Evolutionary conservation across 2,113 vertebrate species (phyloP).

Genomic region (Odobenus rosmarus): DNA sequence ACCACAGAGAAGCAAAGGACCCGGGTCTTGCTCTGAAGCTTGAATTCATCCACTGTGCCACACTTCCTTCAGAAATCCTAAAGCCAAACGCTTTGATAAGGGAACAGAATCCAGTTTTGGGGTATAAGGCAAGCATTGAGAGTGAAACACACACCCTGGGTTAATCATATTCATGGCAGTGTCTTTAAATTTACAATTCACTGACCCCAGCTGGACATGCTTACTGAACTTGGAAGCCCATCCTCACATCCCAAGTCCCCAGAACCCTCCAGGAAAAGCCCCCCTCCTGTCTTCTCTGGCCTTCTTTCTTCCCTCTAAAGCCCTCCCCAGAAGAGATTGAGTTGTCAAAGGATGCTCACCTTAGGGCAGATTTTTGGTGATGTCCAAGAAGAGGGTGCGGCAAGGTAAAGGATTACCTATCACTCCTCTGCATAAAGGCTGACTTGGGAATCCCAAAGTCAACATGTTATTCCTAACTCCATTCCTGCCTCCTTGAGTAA

Average conservation of each 20-base stretch:
- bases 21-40: neutral
- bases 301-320: neutral
- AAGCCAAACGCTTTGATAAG: neutral
- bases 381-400: neutral
- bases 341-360: neutral
- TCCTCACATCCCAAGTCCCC: neutral
- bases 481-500: neutral
- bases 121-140: neutral
- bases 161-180: neutral
- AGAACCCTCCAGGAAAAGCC: neutral
- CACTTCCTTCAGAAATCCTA: neutral
- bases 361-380: neutral
- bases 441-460: neutral
- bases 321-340: neutral
- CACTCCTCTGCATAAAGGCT: neutral
- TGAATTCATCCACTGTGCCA: neutral
- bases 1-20: neutral
- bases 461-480: neutral
- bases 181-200: slow-evolving; percentile 12
- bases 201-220: neutral
- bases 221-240: neutral
- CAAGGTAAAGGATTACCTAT: neutral
- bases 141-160: neutral
- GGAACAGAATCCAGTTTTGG: neutral
- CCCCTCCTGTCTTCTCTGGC: neutral